Evolutionary conservation across 2,797 vertebrate genomes (phyloP).

Genomic region (Dromococcyx pavoninus): DNA sequence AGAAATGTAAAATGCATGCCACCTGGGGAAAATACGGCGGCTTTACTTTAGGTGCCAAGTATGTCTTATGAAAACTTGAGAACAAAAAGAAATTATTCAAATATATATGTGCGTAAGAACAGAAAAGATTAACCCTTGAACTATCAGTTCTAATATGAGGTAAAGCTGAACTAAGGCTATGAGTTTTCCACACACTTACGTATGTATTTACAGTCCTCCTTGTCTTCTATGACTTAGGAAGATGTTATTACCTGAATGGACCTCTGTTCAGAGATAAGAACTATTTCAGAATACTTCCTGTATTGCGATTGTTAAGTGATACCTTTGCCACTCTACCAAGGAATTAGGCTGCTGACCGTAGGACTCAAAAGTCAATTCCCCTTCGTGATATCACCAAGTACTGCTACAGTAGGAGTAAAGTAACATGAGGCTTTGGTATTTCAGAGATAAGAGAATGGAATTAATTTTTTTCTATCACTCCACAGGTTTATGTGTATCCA

Average conservation of each 20-base stretch:
- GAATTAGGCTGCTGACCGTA: neutral
- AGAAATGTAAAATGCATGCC: neutral
- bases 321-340: neutral
- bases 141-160: neutral
- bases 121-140: neutral
- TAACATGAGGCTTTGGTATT: neutral
- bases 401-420: neutral
- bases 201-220: neutral
- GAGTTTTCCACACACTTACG: neutral
- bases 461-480: neutral
- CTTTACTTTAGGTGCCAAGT: neutral
- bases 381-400: neutral
- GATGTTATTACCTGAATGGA: neutral
- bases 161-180: neutral
- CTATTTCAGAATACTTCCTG: neutral
- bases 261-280: neutral
- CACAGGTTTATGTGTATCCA: neutral
- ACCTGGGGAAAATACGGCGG: neutral
- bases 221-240: neutral
- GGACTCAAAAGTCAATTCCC: neutral
- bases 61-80: neutral
- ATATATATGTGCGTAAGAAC: neutral
- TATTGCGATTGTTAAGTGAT: neutral
- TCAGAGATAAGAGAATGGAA: neutral
- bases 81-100: neutral